Evolutionary conservation across 1,140 invertebrate species (phyloP), one percentile per base, ranked within the genome.

Genomic region (Idris sp.): DNA sequence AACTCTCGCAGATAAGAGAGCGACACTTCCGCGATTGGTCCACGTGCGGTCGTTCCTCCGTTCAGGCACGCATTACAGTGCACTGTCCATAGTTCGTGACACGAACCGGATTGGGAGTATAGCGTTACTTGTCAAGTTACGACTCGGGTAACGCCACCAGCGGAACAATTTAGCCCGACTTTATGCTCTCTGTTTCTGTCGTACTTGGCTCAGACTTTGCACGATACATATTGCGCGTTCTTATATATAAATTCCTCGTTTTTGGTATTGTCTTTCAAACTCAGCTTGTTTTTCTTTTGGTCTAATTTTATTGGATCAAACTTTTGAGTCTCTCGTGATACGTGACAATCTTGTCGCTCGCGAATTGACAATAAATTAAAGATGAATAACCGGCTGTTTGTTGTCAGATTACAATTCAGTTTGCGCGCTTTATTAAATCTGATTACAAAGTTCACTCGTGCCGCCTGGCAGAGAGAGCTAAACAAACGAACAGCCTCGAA

Each of bases 101-200:
- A 58, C 58, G 43, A 65, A 75, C 72, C 72, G 72, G 72, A 75
- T 75, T 65, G 76, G 74, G 74, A 76, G 72, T 82, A 82, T 84
- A 79, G 53, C 76, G 78, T 84, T 84, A 82, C 83, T 79, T 68
- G 73, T 81, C 79, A 64, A 74, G 62, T 81, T 77, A 80, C 79
- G 78, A 68, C 74, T 76, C 65, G 72, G 72, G 64, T 74, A 74
- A 76, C 68, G 69, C 48, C 71, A 56, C 51, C 38, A 10, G 56
- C 68, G 49, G 28, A 61, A 67, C 28, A 51, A 59, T 61, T 40
- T 41, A 31, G 38, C 35, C 31, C 14, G 8, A 16, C 36, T 7
- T 6, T 11, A 2, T 18, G n/a, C 30, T 8, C 22, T 4, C 8
- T 11, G 15, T 22, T 19, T 16, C 8, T 31, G 28, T n/a, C 7